Conservation (phyloP, 53 echinoderm and acorn worm genomes). For the Arbacia lixula region DNA sequence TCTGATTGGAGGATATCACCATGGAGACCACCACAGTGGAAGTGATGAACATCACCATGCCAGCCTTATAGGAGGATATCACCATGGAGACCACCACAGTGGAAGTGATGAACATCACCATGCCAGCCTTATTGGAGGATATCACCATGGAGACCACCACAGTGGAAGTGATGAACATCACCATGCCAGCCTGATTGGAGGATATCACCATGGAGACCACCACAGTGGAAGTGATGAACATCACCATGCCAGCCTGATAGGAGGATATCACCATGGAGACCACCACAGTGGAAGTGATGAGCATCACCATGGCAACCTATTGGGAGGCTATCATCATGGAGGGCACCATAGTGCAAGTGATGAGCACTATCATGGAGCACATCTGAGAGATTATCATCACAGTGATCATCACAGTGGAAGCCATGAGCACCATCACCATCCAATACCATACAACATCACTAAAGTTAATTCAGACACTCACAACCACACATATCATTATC, state of each 20-base stretch:
- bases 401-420: conserved; percentile 22
- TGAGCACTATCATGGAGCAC: conserved; percentile 29
- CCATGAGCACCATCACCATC: conserved; percentile 28
- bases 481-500: conserved; percentile 40
- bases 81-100: conserved; percentile 52
- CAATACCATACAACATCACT: conserved; percentile 1
- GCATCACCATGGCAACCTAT: conserved; percentile 21
- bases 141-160: conserved; percentile 44
- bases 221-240: conserved; percentile 53
- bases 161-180: conserved; percentile 50
- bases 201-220: conserved; percentile 23
- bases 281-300: conserved; percentile 47
- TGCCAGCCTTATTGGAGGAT: conserved; percentile 27
- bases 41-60: conserved; percentile 42
- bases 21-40: conserved; percentile 25
- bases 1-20: conserved; percentile 3
- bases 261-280: conserved; percentile 12
- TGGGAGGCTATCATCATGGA: conserved; percentile 10
- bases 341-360: conserved; percentile 31
- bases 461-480: conserved; percentile 14
- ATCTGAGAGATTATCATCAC: conserved; percentile 31
- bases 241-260: conserved; percentile 7
- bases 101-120: conserved; percentile 42
- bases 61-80: conserved; percentile 7
- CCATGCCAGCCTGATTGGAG: conserved; percentile 25